Evolutionary conservation across 2,113 vertebrate species (phyloP), one percentile per base, ranked within the genome.

Genomic region (Pipa parva): DNA sequence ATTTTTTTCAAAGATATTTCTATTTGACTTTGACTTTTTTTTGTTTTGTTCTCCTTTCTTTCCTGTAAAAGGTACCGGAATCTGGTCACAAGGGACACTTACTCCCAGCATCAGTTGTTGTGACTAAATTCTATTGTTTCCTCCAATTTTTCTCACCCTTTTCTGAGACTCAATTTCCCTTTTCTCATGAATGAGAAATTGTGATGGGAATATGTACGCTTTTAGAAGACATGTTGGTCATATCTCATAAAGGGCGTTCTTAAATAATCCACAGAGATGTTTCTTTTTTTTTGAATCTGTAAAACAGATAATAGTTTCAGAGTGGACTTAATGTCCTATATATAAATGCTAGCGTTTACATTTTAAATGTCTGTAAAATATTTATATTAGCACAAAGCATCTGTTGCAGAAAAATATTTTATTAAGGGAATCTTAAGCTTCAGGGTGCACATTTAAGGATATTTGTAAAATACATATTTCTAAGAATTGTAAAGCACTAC

Each of bases 51-150:
- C n/a, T 79, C 25, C 39, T 39, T 72, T 36, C 71, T 67, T 78
- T 79, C 79, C 75, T 72, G 76, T 64, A 69, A 31, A 63, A 69
- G 71, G 77, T 71, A 73, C 27, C 59, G 33, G 17, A 65, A 66
- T 72, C 39, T 78, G 63, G 60, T 81, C 78, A 78, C 74, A 81
- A 83, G 84, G 83, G 86, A 90, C 86, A 73, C 72, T 71, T 78
- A 75, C 56, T 28, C 51, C 45, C 66, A 73, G 31, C 63, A 80
- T 57, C 31, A 74, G 72, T 48, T 52, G 48, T 46, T 52, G 45
- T 88, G 87, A 86, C 75, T 89, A 84, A 88, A 57, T 72, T 77
- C 78, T 75, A 86, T 87, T 87, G 84, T 89, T 87, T 79, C 77
- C 79, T 83, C 63, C 68, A 73, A 73, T 73, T 77, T 81, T 86